phyloP scores from a whole-genome alignment of 2,888 invertebrate species.

The Xylota sylvarum region DNA sequence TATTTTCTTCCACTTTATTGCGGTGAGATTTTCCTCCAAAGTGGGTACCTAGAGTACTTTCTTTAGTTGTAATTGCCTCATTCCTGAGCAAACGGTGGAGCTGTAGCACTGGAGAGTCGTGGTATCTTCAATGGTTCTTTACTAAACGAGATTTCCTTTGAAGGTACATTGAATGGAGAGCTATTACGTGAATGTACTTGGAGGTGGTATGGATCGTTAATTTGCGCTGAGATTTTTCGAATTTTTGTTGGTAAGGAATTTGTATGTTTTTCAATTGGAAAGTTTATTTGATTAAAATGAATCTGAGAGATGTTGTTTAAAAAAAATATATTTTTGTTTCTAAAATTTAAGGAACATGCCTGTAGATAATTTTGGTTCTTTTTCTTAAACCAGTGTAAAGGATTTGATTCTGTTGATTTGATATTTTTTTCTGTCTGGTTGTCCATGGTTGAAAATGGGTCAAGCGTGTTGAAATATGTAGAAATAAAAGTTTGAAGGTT shows the following conservation, averaged over 20 bases:
- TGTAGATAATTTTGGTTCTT: no score
- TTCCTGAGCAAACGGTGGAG: constrained; percentile 7
- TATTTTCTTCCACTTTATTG: constrained; percentile 76
- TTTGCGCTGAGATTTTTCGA: constrained; percentile 36
- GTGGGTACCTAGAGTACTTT: constrained; percentile 59
- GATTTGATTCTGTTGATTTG: no score
- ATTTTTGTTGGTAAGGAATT: constrained; percentile 26
- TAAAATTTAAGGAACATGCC: no score
- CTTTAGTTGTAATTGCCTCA: constrained; percentile 70
- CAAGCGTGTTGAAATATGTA: no score
- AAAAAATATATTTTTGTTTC: no score
- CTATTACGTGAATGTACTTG: constrained; percentile 7
- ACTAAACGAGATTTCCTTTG: constrained; percentile 51
- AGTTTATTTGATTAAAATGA: neutral
- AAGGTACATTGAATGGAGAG: constrained; percentile 14
- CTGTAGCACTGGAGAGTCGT: constrained; percentile 23
- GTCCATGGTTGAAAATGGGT: no score
- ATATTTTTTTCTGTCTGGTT: no score
- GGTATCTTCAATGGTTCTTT: constrained; percentile 57
- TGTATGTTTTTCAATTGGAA: neutral
- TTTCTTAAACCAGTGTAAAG: no score
- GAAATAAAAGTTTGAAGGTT: no score
- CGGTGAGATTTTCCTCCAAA: constrained; percentile 68
- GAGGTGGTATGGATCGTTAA: constrained; percentile 22
- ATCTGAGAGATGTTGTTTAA: no score